Evolutionary conservation across 2,797 vertebrate genomes (phyloP), one percentile per base, ranked within the genome.

Genomic region (Siniperca undulata): DNA sequence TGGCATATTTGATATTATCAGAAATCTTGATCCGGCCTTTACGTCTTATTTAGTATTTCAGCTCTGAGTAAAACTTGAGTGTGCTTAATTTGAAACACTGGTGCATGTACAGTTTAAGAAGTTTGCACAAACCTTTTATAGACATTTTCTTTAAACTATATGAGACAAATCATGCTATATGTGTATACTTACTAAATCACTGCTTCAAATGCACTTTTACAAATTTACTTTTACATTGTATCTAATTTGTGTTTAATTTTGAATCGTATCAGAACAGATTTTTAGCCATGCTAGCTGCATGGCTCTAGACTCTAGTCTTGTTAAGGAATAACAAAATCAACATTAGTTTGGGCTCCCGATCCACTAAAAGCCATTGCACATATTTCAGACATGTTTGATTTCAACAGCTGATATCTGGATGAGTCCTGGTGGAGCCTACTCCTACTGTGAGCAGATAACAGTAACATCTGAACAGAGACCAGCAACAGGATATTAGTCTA

Each of bases 401-500:
- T 64, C 7, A 46, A 58, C 38, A 55, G 27, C 16, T 59, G 34
- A 77, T 71, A 65, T 50, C 24, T 50, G 66, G n/a, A 60, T 50
- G 34, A 61, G 42, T 66, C 7, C 46, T 70, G 36, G 20, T 70
- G 19, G 20, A n/a, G 30, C 30, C 3, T 30, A 30, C 30, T 30
- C 30, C 3, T 30, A 50, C 9, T 38, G 19, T n/a, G 61, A 60
- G 59, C 10, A 22, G 56, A 68, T 55, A 12, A 53, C 34, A 71
- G 60, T 67, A 44, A 65, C 4, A 50, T 59, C 50, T 60, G 27
- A 71, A 59, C 56, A 27, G 16, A 75, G 17, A 40, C 14, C 14
- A 60, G 30, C 22, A 61, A 77, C 68, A 79, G 67, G 69, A 87
- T 79, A 81, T 79, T 74, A 76, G 42, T 74, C 64, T 81, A 40